These are phyloP conservation scores for Stegastes partitus DNA, from an alignment of 2,113 vertebrate species.

Conservation along the genomic window DNA sequence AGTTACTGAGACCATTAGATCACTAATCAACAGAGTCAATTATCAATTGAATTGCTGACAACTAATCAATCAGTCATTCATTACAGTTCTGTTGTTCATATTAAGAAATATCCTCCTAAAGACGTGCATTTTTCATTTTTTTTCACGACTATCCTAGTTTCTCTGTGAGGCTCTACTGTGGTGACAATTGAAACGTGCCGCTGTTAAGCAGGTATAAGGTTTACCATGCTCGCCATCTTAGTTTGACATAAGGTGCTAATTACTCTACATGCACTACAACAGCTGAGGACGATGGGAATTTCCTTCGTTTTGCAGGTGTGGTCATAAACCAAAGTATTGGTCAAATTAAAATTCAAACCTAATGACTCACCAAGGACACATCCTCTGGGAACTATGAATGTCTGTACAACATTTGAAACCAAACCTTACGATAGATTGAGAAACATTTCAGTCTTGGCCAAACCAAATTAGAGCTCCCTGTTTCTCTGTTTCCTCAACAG, in stretches of 20 bases:
- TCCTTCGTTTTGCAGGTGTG: background rate
- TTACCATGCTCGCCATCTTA: background rate
- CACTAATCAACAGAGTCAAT: no score
- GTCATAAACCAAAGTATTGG: slow-evolving; percentile 1
- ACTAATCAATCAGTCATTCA: no score
- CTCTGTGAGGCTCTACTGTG: background rate
- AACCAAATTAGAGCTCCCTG: slow-evolving; percentile 2
- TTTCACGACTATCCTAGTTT: background rate
- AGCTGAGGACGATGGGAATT: no score
- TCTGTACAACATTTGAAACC: background rate
- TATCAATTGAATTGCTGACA: no score
- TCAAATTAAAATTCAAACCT: slow-evolving; percentile 18
- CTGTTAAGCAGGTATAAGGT: background rate
- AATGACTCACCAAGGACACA: background rate
- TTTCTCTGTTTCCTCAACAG: slow-evolving; percentile 77
- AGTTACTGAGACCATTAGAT: no score
- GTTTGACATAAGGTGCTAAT: no score
- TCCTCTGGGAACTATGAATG: slow-evolving; percentile 9
- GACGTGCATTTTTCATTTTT: background rate
- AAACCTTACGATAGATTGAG: background rate
- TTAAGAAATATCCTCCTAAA: background rate
- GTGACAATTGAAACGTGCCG: background rate
- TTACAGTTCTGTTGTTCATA: background rate
- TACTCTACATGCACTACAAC: no score
- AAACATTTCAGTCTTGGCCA: background rate